Base-by-base conservation (phyloP, 2,797 vertebrate species). In the Periparus ater region DNA sequence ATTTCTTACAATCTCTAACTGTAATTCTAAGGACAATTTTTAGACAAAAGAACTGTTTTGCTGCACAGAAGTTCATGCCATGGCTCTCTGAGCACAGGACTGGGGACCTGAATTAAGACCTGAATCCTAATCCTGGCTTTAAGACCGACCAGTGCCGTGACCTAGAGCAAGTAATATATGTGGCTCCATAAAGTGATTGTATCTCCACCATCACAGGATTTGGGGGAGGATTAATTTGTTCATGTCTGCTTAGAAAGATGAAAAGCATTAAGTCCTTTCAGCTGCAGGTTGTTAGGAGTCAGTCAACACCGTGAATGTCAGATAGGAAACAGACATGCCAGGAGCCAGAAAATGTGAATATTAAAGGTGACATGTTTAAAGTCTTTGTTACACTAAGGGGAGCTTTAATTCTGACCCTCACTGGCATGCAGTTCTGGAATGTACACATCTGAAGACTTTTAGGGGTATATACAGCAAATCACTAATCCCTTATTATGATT, bases 21-120 rank as follows among this genome's bases (percentile, higher is more conserved):
- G 13, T 82, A 80, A 83, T 80, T 89, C 70, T 63, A n/a, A 89
- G 36, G 67, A 67, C 48, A 15, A 67, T 94, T 95, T 95, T 95
- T 55, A 80, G 72, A 50, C 29, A 83, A 32, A 92, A 79, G 34
- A 62, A 61, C 30, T 62, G 13, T 36, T 89, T 40, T 36, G 14
- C 38, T 82, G 53, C 53, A 57, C 29, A 25, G 27, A 65, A 87
- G 6, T 51, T 54, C 30, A 4, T 87, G 67, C 65, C 50, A 15
- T 54, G 42, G 50, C 34, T 65, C 10, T 29, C 22, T 82, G 65
- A 93, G 54, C 54, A 71, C 44, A 71, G 36, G 29, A 74, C 68
- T 5, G 11, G 40, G 40, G 42, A 55, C 34, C 50, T 72, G 68
- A 76, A 66, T 61, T 76, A 55, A 75, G 36, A 54, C 47, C 80